These are phyloP conservation scores for Trissolcus basalis DNA, from an alignment of 1,140 invertebrate species.

Conservation along the genomic window DNA sequence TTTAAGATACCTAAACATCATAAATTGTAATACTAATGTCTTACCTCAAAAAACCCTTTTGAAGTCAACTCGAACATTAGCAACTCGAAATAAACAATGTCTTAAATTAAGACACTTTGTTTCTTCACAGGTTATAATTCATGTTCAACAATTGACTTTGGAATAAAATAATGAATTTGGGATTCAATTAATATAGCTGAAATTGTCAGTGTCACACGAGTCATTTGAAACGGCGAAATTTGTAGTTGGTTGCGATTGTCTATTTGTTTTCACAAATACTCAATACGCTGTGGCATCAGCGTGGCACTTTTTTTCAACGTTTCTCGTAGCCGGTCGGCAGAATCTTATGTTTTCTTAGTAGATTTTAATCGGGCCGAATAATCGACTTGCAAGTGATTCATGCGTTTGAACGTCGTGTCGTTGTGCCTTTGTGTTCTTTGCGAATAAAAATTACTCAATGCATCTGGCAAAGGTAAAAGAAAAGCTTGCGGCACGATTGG, in stretches of 20 bases:
- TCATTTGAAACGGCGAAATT: too few species aligned
- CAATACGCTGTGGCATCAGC: slow-evolving; percentile 17
- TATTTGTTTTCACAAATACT: slow-evolving; percentile 19
- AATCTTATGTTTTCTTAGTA: slow-evolving; percentile 48
- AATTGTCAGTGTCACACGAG: too few species aligned
- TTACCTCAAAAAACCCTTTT: too few species aligned
- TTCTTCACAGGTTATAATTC: too few species aligned
- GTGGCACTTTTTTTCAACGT: slow-evolving; percentile 27
- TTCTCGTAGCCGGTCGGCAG: slow-evolving; percentile 29
- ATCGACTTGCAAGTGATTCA: slow-evolving; percentile 61
- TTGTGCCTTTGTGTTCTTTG: slow-evolving; percentile 45
- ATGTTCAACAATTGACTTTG: too few species aligned
- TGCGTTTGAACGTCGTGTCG: slow-evolving; percentile 46
- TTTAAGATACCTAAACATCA: too few species aligned
- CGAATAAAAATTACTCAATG: slow-evolving; percentile 29
- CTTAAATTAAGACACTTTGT: too few species aligned
- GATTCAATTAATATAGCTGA: too few species aligned
- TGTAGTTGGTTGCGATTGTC: slow-evolving; percentile 13
- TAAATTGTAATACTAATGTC: too few species aligned
- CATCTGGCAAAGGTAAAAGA: slow-evolving; percentile 14
- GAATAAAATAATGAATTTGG: too few species aligned
- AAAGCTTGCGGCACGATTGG: background rate
- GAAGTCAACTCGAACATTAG: too few species aligned
- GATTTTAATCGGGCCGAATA: slow-evolving; percentile 61
- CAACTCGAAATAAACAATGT: too few species aligned